Conservation (phyloP, 2,113 vertebrate species). For the Pavo muticus region DNA sequence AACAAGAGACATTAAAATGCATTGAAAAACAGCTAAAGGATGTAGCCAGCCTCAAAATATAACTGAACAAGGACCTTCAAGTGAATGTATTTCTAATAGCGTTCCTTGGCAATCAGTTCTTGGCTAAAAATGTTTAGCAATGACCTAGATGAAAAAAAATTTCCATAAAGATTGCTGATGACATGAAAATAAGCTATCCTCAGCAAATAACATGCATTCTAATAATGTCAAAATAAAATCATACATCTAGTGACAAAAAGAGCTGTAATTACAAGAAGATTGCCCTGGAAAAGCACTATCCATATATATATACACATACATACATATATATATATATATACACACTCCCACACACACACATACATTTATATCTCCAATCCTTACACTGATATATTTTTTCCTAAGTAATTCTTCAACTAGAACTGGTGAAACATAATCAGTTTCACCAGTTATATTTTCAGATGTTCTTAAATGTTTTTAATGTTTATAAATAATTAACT, state of each 20-base stretch:
- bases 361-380: no score
- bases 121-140: background rate
- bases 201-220: background rate
- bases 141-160: background rate
- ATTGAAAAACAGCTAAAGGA: background rate
- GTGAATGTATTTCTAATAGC: background rate
- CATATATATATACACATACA: background rate
- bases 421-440: background rate
- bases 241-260: background rate
- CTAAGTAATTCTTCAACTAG: background rate
- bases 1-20: background rate
- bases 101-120: background rate
- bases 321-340: no score
- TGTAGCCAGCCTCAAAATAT: background rate
- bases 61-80: background rate
- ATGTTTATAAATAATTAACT: background rate
- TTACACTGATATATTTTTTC: background rate
- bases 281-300: background rate
- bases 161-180: background rate
- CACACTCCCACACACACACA: no score
- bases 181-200: slow-evolving; percentile 15
- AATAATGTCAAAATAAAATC: slow-evolving; percentile 6
- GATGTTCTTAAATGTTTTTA: background rate
- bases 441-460: background rate
- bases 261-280: background rate